A percentile compares a stretch with the other conserved stretches of the same genome.
Conservation (phyloP, 2,888 invertebrate genomes). For the Macroteleia sp. region DNA sequence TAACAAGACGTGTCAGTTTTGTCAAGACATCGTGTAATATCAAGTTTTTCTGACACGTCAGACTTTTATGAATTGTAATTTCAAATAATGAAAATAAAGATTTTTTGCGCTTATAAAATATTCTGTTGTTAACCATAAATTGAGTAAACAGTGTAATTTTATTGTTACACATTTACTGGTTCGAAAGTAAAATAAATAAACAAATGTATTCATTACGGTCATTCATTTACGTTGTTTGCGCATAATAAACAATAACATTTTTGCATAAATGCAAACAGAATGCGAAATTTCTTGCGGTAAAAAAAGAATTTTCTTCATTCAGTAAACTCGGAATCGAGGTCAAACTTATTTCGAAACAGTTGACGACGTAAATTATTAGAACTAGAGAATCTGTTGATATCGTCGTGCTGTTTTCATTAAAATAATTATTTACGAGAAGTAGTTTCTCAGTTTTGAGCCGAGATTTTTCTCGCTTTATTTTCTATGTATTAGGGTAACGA, state of each 20-base stretch:
- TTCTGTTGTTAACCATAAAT: too few relatives aligned
- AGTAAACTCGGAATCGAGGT: not conserved
- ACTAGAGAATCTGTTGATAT: not conserved
- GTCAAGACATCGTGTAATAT: slow-evolving; percentile 19
- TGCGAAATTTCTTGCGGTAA: not conserved
- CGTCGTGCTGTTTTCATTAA: not conserved
- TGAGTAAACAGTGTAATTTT: too few relatives aligned
- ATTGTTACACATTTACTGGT: too few relatives aligned
- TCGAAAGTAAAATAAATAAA: not conserved
- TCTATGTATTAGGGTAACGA: too few relatives aligned
- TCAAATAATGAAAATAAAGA: too few relatives aligned
- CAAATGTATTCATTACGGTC: too few relatives aligned
- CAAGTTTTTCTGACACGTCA: not conserved
- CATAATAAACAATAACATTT: not conserved
- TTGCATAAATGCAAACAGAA: not conserved
- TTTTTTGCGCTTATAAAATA: too few relatives aligned
- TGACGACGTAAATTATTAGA: not conserved
- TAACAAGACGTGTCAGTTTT: slow-evolving; percentile 34
- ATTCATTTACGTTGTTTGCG: not conserved
- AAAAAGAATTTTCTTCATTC: not conserved
- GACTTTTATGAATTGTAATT: too few relatives aligned
- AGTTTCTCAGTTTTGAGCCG: not conserved
- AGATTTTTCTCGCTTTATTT: too few relatives aligned
- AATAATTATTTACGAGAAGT: not conserved
- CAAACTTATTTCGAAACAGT: not conserved